Percentiles rank a stretch among this genome's conserved stretches.
These are phyloP conservation scores for Tupaia chinensis DNA, from an alignment of 2,113 vertebrate species.

Conservation along the genomic window DNA sequence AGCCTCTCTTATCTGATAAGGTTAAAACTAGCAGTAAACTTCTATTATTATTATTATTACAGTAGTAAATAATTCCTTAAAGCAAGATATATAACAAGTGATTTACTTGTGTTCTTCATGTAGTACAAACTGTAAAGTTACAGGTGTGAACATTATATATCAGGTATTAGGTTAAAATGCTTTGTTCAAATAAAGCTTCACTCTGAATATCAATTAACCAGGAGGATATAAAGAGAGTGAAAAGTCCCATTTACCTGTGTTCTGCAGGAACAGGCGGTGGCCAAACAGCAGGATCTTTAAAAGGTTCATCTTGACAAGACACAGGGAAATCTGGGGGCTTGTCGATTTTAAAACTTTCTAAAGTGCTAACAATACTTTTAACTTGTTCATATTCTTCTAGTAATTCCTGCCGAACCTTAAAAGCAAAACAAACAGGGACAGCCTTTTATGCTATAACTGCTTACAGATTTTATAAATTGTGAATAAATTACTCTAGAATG, in stretches of 20 bases:
- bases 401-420: conserved; percentile 95
- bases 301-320: conserved; percentile 90
- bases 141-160: background rate
- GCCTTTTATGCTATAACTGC: background rate
- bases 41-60: background rate
- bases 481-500: conserved; percentile 5
- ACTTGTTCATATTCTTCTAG: conserved; percentile 97
- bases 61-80: background rate
- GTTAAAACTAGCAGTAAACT: background rate
- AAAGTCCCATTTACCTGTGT: conserved; percentile 90
- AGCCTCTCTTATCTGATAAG: background rate
- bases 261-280: conserved; percentile 97
- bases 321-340: conserved; percentile 92
- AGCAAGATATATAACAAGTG: background rate
- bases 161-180: background rate
- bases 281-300: conserved; percentile 94
- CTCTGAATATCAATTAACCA: background rate
- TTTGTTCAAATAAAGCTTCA: background rate
- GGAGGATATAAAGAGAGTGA: background rate
- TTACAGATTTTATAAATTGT: background rate
- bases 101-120: conserved; percentile 46
- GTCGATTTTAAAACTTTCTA: conserved; percentile 96
- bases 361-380: conserved; percentile 93
- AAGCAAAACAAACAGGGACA: conserved; percentile 50
- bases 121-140: background rate